Conservation (phyloP, 2,797 vertebrate genomes). For the Sebastes elongatus region DNA sequence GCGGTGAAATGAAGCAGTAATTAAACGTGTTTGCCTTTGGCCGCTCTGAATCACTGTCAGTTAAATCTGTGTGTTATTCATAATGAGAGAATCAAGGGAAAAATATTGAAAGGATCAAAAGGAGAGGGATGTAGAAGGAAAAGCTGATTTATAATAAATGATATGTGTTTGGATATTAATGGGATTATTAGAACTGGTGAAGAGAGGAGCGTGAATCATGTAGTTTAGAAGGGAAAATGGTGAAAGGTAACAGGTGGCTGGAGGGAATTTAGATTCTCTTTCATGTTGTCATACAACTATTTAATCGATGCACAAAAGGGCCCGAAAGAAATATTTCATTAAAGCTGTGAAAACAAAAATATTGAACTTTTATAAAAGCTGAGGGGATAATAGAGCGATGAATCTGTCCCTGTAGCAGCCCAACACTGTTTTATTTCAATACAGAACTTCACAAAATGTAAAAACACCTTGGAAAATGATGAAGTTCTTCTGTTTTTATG, state of each 20-base stretch:
- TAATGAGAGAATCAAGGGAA: slow-evolving; percentile 6
- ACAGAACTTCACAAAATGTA: neutral
- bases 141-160: slow-evolving; percentile 6
- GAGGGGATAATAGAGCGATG: neutral
- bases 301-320: neutral
- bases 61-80: slow-evolving; percentile 11
- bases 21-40: slow-evolving; percentile 49
- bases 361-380: neutral
- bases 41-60: slow-evolving; percentile 30
- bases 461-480: neutral
- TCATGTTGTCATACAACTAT: neutral
- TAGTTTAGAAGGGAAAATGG: neutral
- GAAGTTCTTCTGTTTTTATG: neutral
- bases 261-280: neutral
- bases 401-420: slow-evolving; percentile 3
- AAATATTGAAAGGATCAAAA: neutral
- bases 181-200: neutral
- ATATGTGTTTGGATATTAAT: neutral
- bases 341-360: slow-evolving; percentile 18
- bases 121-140: neutral
- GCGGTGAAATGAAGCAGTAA: slow-evolving; percentile 44
- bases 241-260: neutral
- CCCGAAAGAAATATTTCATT: neutral
- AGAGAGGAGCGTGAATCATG: neutral
- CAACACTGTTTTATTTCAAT: neutral